Evolutionary conservation across 2,888 invertebrate genomes (phyloP), one percentile per base, ranked within the genome.

Genomic region (Nomada goodeniana): DNA sequence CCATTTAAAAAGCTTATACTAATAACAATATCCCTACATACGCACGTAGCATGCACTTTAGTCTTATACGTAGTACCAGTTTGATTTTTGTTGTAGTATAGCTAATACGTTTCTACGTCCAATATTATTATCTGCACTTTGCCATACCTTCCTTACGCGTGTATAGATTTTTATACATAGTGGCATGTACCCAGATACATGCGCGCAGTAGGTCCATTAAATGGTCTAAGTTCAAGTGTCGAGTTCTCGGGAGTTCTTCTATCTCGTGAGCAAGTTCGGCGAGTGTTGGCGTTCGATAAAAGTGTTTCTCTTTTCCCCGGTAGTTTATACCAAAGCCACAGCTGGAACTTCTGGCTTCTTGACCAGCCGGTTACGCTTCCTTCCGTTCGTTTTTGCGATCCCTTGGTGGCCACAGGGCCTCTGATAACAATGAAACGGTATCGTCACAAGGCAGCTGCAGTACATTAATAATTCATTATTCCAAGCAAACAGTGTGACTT

Each of bases 221-320:
- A 92, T 90, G 91, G 90, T 86, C 84, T 85, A 91, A 92, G 89
- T 92, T 92, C 80, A 87, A 85, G 86, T 84, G 76, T 84, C 76
- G 85, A 88, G 87, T 86, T 91, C 83, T 80, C 82, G 76, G 87
- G 88, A 87, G 87, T 90, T 90, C 88, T 88, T 88, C 86, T 88
- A 90, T 90, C 90, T 86, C 83, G 68, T 23, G 76, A 76, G 68
- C 74, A 88, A 89, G 89, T 91, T 91, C 86, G 82, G 84, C 89
- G 90, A 90, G 91, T 92, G 92, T 91, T 86, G 88, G 85, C 76
- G 88, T 88, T 91, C 91, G 93, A 92, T 93, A 92, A 92, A 92
- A 92, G 88, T 91, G 91, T 92, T 92, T 92, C 92, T 90, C 92
- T 91, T 92, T 87, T 85, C 82, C 81, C 15, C 55, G 50, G 61